These are phyloP conservation scores for Patiria miniata DNA, from an alignment of 35 echinoderm and acorn worm species.

Conservation along the genomic window DNA sequence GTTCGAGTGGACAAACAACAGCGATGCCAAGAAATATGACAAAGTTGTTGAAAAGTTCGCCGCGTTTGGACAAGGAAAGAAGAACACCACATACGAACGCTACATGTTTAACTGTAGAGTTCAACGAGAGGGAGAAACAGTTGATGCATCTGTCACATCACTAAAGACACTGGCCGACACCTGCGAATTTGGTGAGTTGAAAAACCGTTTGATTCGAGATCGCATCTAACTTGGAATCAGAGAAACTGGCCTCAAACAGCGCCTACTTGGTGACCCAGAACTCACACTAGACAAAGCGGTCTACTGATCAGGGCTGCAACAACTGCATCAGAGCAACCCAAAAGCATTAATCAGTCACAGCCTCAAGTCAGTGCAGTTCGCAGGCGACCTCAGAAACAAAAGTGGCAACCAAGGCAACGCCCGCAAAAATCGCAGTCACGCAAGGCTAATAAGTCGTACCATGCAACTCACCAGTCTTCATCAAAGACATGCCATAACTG, in stretches of 20 bases:
- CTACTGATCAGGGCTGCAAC: too few relatives aligned
- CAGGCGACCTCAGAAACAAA: too few relatives aligned
- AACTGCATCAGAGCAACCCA: too few relatives aligned
- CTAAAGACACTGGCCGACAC: slow-evolving; percentile 43
- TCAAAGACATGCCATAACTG: slow-evolving; percentile 40
- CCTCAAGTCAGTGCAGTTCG: too few relatives aligned
- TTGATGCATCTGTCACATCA: slow-evolving; percentile 56
- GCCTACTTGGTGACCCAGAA: slow-evolving; percentile 22
- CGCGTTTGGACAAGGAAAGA: slow-evolving; percentile 40
- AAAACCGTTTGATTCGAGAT: slow-evolving; percentile 39
- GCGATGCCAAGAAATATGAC: slow-evolving; percentile 41
- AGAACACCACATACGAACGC: too few relatives aligned
- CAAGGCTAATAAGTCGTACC: not conserved
- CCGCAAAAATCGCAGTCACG: not conserved
- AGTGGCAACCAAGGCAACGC: too few relatives aligned
- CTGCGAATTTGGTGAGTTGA: slow-evolving; percentile 61
- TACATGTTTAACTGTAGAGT: too few relatives aligned
- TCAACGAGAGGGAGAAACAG: too few relatives aligned
- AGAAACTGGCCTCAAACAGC: slow-evolving; percentile 32
- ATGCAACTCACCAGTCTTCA: too few relatives aligned
- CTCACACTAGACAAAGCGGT: slow-evolving; percentile 55
- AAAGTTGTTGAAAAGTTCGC: slow-evolving; percentile 57
- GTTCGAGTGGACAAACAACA: slow-evolving; percentile 36
- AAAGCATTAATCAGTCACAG: slow-evolving; percentile 27
- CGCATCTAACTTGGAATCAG: slow-evolving; percentile 51